phyloP scores from a whole-genome alignment of 2,888 invertebrate species.

The Cataglyphis altisquamis region DNA sequence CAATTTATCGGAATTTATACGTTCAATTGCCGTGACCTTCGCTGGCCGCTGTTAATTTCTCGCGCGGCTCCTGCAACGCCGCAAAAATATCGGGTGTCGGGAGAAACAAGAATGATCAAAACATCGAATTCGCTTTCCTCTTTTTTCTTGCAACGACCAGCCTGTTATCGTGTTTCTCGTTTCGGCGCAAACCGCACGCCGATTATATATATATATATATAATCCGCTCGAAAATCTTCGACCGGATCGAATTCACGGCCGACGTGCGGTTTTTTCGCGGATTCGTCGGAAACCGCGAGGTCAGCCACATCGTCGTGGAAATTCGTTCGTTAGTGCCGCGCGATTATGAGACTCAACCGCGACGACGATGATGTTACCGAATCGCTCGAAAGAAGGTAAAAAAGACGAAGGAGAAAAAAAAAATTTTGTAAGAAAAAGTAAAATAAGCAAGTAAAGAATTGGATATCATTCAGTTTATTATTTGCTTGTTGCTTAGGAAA shows the following conservation, averaged over 20 bases:
- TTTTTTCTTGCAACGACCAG: conserved; percentile 61
- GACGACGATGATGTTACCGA: background rate
- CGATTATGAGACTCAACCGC: conserved; percentile 63
- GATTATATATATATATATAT: conserved; percentile 51
- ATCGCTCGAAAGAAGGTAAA: conserved; percentile 25
- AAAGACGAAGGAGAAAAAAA: background rate
- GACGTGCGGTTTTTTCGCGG: conserved; percentile 57
- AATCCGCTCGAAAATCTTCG: conserved; percentile 70
- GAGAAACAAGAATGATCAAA: conserved; percentile 66
- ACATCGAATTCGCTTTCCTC: conserved; percentile 55
- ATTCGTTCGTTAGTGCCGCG: conserved; percentile 66
- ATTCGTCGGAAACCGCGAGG: conserved; percentile 68
- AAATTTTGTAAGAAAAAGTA: conserved; percentile 47
- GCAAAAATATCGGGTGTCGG: conserved; percentile 73
- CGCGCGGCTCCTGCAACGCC: conserved; percentile 66
- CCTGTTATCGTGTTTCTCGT: conserved; percentile 66
- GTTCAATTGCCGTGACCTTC: conserved; percentile 79
- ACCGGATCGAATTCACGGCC: conserved; percentile 60
- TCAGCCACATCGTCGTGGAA: conserved; percentile 70
- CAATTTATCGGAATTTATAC: conserved; percentile 82
- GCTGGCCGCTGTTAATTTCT: conserved; percentile 75
- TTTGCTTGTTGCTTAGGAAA: conserved; percentile 47
- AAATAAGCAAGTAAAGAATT: conserved; percentile 80
- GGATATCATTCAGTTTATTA: conserved; percentile 72
- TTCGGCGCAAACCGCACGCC: conserved; percentile 73